These are phyloP conservation scores for Pheucticus melanocephalus DNA, from an alignment of 2,113 vertebrate species.

Conservation along the genomic window DNA sequence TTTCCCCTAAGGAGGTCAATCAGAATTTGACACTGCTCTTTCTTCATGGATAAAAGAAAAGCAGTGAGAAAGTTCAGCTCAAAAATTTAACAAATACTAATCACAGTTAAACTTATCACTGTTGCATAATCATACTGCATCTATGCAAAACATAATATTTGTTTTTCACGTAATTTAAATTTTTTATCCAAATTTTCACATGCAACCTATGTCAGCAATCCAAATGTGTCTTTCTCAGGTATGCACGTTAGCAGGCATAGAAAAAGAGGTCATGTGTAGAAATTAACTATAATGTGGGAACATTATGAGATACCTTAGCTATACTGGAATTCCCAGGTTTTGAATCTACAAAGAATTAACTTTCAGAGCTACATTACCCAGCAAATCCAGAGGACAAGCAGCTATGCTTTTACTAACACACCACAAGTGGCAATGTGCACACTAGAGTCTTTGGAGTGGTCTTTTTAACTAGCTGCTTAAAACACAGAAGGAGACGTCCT, in stretches of 20 bases:
- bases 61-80: background rate
- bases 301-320: background rate
- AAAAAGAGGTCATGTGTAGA: background rate
- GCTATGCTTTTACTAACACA: background rate
- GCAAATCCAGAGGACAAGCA: background rate
- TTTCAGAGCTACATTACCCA: background rate
- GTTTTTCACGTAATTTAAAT: background rate
- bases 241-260: background rate
- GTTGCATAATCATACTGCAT: background rate
- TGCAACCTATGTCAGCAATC: background rate
- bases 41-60: background rate
- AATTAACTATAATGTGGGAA: background rate
- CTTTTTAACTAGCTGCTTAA: background rate
- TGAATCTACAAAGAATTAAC: background rate
- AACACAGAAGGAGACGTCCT: background rate
- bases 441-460: background rate
- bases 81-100: background rate
- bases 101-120: background rate
- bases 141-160: background rate
- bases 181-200: background rate
- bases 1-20: background rate
- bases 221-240: background rate
- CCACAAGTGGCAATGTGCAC: fast-evolving
- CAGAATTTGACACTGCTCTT: background rate
- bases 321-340: background rate